Percentiles rank a stretch among this genome's conserved stretches.
phyloP scores from a whole-genome alignment of 2,797 vertebrate genomes.

The Diglossa cyanea region DNA sequence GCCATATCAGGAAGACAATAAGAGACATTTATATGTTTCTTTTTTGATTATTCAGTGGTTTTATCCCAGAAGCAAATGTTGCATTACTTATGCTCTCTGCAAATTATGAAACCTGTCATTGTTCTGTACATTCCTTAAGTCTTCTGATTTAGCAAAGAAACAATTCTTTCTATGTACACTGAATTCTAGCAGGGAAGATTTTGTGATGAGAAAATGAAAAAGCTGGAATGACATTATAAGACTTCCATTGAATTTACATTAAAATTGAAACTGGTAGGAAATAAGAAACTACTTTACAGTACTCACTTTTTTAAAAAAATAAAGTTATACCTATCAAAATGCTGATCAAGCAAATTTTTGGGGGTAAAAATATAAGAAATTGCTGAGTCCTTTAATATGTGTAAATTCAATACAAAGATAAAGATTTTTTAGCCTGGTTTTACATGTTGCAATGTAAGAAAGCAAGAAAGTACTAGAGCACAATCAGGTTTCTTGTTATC shows the following conservation, averaged over 20 bases:
- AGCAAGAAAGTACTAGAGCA: background rate
- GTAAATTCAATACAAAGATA: background rate
- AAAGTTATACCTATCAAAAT: background rate
- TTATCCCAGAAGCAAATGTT: background rate
- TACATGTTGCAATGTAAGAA: background rate
- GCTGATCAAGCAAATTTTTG: background rate
- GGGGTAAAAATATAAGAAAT: background rate
- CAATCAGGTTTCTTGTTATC: background rate
- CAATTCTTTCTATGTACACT: background rate
- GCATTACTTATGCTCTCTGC: background rate
- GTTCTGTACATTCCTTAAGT: background rate
- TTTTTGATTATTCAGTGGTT: background rate
- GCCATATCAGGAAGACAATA: background rate
- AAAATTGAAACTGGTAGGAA: background rate
- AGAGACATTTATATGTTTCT: background rate
- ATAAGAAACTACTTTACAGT: background rate
- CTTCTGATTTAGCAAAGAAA: background rate
- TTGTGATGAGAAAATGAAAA: background rate
- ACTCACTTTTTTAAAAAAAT: background rate
- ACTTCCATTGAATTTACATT: background rate
- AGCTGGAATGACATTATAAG: background rate
- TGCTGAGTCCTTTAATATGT: background rate
- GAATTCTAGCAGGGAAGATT: background rate
- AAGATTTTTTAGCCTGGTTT: background rate
- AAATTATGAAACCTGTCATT: background rate